These are phyloP conservation scores for Hycleus phaleratus DNA, from an alignment of 1,140 invertebrate genomes.

Conservation along the genomic window DNA sequence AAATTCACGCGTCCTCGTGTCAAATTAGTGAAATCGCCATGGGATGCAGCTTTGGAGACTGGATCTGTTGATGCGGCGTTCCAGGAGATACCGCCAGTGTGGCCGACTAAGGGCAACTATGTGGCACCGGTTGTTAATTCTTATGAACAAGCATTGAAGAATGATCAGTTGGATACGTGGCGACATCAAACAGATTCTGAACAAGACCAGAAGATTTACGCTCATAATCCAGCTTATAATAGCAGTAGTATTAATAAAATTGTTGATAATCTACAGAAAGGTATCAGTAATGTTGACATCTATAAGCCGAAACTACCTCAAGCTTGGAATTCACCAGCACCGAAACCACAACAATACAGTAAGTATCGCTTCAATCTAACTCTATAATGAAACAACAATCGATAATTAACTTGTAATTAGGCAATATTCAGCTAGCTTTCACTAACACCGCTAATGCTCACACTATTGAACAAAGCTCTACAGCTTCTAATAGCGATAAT, in stretches of 20 bases:
- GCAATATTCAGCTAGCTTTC: conserved; percentile 26
- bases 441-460: conserved; percentile 21
- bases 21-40: conserved; percentile 59
- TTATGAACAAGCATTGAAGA: conserved; percentile 36
- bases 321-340: conserved; percentile 43
- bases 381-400: not conserved
- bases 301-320: conserved; percentile 48
- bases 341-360: conserved; percentile 26
- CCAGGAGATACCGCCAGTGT: conserved; percentile 40
- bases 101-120: conserved; percentile 32
- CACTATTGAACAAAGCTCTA: conserved; percentile 10
- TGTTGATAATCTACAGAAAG: conserved; percentile 39
- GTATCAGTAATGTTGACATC: conserved; percentile 34
- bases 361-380: conserved; percentile 3
- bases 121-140: conserved; percentile 37
- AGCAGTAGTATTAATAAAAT: conserved; percentile 39
- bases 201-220: conserved; percentile 28
- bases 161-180: conserved; percentile 34
- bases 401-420: conserved; percentile 9
- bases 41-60: conserved; percentile 65
- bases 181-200: conserved; percentile 14
- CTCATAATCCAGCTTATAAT: conserved; percentile 39
- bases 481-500: conserved; percentile 28
- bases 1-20: conserved; percentile 51
- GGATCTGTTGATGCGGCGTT: conserved; percentile 63